Evolutionary conservation across 2,113 vertebrate species (phyloP).

Genomic region (Raja brachyura): DNA sequence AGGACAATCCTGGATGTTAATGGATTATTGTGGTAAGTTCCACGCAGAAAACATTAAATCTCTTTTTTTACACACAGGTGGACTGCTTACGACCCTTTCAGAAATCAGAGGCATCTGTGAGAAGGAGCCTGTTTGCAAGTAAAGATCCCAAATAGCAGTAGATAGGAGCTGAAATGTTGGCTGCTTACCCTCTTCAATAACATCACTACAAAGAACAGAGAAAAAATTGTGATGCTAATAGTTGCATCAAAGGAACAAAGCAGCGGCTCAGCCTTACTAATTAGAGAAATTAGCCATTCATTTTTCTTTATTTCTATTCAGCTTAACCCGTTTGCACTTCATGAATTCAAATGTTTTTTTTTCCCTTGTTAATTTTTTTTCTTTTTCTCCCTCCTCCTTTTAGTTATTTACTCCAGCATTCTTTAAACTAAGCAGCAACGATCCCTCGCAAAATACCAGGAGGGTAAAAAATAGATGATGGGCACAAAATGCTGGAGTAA

Average conservation of each 20-base stretch:
- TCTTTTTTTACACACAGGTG: neutral
- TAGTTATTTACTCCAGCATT: neutral
- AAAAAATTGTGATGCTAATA: constrained; percentile 27
- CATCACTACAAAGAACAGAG: neutral
- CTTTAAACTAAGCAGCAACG: neutral
- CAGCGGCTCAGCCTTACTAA: neutral
- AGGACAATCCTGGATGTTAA: neutral
- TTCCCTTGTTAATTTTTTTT: constrained; percentile 6
- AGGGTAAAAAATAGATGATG: neutral
- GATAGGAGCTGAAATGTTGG: neutral
- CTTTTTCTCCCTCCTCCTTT: neutral
- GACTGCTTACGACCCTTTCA: neutral
- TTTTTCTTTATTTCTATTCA: constrained; percentile 34
- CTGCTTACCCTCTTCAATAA: neutral
- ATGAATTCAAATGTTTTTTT: constrained; percentile 9
- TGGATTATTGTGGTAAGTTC: neutral
- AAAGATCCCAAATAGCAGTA: neutral
- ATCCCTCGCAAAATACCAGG: neutral
- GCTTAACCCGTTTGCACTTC: constrained; percentile 9
- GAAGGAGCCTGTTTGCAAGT: neutral
- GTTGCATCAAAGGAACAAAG: constrained; percentile 19
- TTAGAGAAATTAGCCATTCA: constrained; percentile 35
- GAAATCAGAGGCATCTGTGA: neutral
- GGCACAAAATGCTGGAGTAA: too few relatives aligned
- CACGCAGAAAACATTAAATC: neutral